Percentiles rank a stretch among this genome's conserved stretches.
Evolutionary conservation across 23 tunicate species (phyloP).

Genomic region (Clavelina lepadiformis): DNA sequence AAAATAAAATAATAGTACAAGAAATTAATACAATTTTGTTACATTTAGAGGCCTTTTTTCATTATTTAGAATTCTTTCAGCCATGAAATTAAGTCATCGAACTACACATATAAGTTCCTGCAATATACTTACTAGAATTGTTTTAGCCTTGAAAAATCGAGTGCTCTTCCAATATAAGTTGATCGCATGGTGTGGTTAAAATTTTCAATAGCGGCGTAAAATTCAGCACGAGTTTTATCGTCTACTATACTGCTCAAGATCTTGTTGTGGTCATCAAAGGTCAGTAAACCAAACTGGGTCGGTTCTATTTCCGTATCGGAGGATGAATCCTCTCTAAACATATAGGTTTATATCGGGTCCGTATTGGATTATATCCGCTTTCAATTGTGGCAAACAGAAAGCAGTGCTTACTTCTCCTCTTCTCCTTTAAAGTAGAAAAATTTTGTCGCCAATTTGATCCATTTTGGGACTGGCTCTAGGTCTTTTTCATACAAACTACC

Average conservation of each 20-base stretch:
- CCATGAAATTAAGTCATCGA: neutral
- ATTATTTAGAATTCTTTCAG: too few species aligned
- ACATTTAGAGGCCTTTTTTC: too few species aligned
- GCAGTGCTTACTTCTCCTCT: too few species aligned
- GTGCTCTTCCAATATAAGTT: slow-evolving; percentile 55
- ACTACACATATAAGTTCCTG: neutral
- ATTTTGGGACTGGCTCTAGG: slow-evolving; percentile 5
- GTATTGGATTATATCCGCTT: too few species aligned
- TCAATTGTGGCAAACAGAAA: too few species aligned
- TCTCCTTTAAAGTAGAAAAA: slow-evolving; percentile 34
- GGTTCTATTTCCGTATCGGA: neutral
- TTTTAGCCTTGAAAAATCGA: slow-evolving; percentile 53
- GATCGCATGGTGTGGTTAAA: slow-evolving; percentile 25
- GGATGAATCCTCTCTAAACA: too few species aligned
- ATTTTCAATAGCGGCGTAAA: slow-evolving; percentile 10
- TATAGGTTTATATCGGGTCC: too few species aligned
- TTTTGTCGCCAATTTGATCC: slow-evolving; percentile 42
- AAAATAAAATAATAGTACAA: neutral
- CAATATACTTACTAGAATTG: slow-evolving; percentile 61
- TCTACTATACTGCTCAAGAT: slow-evolving; percentile 40
- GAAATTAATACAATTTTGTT: too few species aligned
- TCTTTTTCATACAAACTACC: slow-evolving; percentile 10
- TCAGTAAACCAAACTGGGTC: slow-evolving; percentile 39
- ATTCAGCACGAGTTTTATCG: slow-evolving; percentile 24
- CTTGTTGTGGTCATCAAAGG: slow-evolving; percentile 28